phyloP scores from a whole-genome alignment of 2,888 invertebrate genomes.

The Oasisia sp. region DNA sequence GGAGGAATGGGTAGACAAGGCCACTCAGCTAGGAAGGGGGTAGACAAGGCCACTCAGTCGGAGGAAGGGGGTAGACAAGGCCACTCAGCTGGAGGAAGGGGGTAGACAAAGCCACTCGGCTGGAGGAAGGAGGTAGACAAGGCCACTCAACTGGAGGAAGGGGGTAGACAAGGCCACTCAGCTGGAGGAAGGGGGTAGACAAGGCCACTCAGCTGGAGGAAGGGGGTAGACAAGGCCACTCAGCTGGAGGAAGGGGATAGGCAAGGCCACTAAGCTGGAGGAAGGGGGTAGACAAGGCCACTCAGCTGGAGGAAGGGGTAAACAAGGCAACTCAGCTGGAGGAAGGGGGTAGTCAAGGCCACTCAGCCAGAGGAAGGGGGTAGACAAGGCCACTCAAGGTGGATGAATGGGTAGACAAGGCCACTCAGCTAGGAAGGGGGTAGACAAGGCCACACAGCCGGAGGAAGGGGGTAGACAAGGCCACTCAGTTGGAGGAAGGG shows the following conservation, averaged over 20 bases:
- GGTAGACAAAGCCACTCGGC: too few species aligned
- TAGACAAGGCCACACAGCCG: slow-evolving; percentile 29
- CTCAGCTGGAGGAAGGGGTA: slow-evolving; percentile 41
- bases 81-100: slow-evolving; percentile 40
- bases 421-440: slow-evolving; percentile 27
- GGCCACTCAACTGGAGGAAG: slow-evolving; percentile 30
- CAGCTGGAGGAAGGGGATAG: too few species aligned
- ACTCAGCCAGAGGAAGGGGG: slow-evolving; percentile 29
- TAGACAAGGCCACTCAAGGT: slow-evolving; percentile 29
- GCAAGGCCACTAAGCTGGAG: too few species aligned
- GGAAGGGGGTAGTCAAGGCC: background rate
- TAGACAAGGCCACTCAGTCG: slow-evolving; percentile 30
- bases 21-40: slow-evolving; percentile 27
- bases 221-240: slow-evolving; percentile 26
- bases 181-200: too few species aligned
- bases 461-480: background rate
- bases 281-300: background rate
- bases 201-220: too few species aligned
- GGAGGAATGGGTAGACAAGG: background rate
- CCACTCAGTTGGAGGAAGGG: slow-evolving; percentile 30
- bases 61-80: background rate
- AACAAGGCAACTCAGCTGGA: too few species aligned
- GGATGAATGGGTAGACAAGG: background rate
- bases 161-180: slow-evolving; percentile 30
- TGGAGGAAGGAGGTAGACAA: background rate